Percentiles rank a stretch among this genome's conserved stretches.
phyloP scores from a whole-genome alignment of 2,888 invertebrate species.

The Dorcus parallelipipedus region DNA sequence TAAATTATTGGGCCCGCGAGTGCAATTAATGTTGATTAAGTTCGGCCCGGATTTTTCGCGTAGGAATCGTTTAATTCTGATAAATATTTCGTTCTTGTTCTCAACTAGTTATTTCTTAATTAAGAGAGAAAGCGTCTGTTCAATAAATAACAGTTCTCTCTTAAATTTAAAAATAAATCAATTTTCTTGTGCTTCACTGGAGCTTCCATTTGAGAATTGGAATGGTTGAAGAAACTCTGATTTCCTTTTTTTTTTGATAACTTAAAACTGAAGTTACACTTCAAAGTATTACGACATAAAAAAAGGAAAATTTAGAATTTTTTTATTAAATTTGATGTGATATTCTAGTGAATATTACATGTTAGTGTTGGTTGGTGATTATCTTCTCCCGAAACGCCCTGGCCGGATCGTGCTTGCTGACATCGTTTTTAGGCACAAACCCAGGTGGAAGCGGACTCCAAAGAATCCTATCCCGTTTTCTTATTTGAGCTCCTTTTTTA shows the following conservation, averaged over 20 bases:
- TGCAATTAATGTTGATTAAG: slow-evolving; percentile 31
- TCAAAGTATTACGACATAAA: too few species aligned
- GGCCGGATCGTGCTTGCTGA: slow-evolving; percentile 20
- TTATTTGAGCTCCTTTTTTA: slow-evolving; percentile 15
- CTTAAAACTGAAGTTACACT: too few species aligned
- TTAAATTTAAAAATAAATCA: too few species aligned
- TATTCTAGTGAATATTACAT: neutral
- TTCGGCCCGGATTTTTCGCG: slow-evolving; percentile 28
- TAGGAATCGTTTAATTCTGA: slow-evolving; percentile 30
- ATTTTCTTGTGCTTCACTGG: too few species aligned
- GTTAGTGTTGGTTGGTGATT: slow-evolving; percentile 10
- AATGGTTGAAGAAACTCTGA: too few species aligned
- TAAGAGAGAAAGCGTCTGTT: too few species aligned
- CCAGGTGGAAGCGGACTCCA: slow-evolving; percentile 7
- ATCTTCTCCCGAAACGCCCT: slow-evolving; percentile 16
- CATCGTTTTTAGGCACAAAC: slow-evolving; percentile 7
- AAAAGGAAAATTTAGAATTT: too few species aligned
- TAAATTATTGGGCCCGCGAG: slow-evolving; percentile 24
- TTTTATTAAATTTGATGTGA: too few species aligned
- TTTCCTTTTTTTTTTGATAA: too few species aligned
- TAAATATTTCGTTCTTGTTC: slow-evolving; percentile 26
- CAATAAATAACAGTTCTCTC: too few species aligned
- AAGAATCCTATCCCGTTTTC: slow-evolving; percentile 14
- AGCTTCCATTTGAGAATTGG: too few species aligned
- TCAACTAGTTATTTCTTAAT: neutral